Percentiles rank a stretch among this genome's conserved stretches.
Evolutionary conservation across 2,797 vertebrate genomes (phyloP).

Genomic region (Acomys russatus): DNA sequence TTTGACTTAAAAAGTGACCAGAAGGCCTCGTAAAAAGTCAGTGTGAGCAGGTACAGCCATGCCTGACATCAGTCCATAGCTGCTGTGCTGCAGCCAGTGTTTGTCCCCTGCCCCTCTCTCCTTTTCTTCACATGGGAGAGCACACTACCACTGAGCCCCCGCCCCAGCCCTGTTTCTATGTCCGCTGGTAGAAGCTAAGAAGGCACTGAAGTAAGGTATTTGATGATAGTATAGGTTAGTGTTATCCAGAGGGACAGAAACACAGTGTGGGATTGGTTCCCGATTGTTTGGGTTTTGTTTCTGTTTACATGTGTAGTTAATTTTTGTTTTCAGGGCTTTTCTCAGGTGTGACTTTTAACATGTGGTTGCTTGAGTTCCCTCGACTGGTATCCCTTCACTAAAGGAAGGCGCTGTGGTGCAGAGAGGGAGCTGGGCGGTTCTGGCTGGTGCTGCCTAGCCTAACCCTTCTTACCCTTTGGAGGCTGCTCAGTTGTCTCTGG

Average conservation of each 20-base stretch:
- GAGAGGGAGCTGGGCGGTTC: not conserved
- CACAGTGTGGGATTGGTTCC: not conserved
- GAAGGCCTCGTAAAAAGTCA: constrained; percentile 32
- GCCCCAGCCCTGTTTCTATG: not conserved
- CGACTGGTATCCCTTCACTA: not conserved
- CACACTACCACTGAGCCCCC: not conserved
- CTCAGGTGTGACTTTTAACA: constrained; percentile 31
- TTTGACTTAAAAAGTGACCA: constrained; percentile 33
- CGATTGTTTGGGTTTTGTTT: constrained; percentile 40
- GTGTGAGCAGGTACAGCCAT: not conserved
- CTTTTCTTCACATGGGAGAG: not conserved
- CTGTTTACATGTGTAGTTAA: not conserved
- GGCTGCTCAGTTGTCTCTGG: not conserved
- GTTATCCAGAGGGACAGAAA: constrained; percentile 19
- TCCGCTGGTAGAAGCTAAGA: not conserved
- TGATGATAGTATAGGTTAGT: constrained; percentile 38
- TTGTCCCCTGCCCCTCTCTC: not conserved
- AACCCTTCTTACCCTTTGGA: not conserved
- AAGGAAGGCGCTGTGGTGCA: not conserved
- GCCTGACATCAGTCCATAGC: not conserved
- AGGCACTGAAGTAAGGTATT: constrained; percentile 3
- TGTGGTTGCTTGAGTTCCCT: constrained; percentile 18
- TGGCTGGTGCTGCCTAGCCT: not conserved
- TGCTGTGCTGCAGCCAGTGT: not conserved
- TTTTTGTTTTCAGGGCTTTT: constrained; percentile 48